Conservation (phyloP, 2,113 vertebrate species). For the Ceyx melanurus region DNA sequence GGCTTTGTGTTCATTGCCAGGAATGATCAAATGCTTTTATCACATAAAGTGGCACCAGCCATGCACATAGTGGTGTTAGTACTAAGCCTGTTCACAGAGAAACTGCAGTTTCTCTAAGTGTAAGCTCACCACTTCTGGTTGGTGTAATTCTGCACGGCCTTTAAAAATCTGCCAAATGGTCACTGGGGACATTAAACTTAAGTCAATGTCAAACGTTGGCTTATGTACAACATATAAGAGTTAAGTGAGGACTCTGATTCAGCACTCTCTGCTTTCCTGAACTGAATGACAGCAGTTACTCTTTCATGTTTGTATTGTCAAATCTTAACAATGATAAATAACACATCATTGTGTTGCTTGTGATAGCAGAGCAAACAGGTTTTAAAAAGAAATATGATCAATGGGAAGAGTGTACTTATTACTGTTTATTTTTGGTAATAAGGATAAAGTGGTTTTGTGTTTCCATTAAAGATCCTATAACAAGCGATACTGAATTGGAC, state of each 20-base stretch:
- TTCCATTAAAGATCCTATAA: neutral
- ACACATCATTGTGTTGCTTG: neutral
- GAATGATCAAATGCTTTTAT: neutral
- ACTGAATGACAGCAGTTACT: neutral
- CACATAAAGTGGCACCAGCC: neutral
- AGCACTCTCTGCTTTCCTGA: constrained; percentile 38
- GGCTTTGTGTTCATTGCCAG: neutral
- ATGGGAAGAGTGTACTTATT: accelerated
- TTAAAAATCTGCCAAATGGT: neutral
- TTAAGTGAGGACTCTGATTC: constrained; percentile 54
- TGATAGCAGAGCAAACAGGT: constrained; percentile 2
- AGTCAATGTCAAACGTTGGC: neutral
- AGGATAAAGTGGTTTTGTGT: neutral
- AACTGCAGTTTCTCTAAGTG: neutral
- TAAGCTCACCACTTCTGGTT: neutral
- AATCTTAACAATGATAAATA: neutral
- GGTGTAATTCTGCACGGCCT: neutral
- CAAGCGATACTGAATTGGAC: neutral
- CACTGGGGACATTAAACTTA: neutral
- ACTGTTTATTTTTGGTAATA: neutral
- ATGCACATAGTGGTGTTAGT: neutral
- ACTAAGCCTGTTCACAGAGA: neutral
- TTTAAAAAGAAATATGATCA: neutral
- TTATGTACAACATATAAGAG: neutral
- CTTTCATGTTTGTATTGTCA: neutral